Evolutionary conservation across 2,888 invertebrate species (phyloP).

Genomic region (Patella ulyssiponensis): DNA sequence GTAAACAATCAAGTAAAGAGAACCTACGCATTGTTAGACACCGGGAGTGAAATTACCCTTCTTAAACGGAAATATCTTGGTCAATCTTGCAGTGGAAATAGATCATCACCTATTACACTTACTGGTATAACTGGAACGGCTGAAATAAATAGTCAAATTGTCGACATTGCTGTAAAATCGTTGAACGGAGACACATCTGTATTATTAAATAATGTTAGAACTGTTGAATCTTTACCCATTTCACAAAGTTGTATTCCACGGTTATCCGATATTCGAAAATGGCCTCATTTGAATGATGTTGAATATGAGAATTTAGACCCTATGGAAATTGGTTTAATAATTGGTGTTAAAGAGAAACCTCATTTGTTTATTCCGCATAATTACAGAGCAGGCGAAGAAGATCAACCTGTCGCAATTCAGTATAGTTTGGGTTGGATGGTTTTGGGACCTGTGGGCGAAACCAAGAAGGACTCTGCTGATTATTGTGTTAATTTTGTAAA

Average conservation of each 20-base stretch:
- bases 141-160: slow-evolving; percentile 3
- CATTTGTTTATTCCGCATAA: not conserved
- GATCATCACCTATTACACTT: not conserved
- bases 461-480: not conserved
- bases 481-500: slow-evolving; percentile 6
- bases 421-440: not conserved
- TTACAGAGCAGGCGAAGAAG: not conserved
- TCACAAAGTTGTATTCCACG: not conserved
- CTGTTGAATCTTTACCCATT: not conserved
- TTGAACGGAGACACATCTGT: not conserved
- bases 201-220: not conserved
- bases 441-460: slow-evolving; percentile 7
- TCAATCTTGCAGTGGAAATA: not conserved
- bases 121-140: slow-evolving; percentile 2
- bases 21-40: not conserved
- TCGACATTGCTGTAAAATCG: not conserved
- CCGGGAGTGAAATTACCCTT: not conserved
- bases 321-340: not conserved
- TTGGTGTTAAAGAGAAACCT: not conserved
- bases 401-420: not conserved
- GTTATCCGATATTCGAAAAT: not conserved
- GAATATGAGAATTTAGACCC: not conserved
- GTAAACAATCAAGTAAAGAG: not conserved
- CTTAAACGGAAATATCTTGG: not conserved
- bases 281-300: not conserved